Base-by-base conservation (phyloP, 2,888 invertebrate species). In the Cheilosia impressa region DNA sequence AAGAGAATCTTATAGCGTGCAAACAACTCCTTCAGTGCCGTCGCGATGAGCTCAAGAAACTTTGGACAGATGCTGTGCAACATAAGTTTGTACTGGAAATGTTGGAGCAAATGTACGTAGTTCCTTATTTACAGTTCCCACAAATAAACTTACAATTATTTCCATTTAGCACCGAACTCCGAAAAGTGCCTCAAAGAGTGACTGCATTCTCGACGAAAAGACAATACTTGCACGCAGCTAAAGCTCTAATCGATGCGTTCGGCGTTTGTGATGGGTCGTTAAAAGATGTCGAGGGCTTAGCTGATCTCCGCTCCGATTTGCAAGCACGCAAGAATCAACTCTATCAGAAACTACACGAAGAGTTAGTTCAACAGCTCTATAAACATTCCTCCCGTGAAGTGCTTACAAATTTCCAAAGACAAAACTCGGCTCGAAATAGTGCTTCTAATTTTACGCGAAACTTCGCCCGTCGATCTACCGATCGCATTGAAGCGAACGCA, bases 51-150 rank as follows among this genome's bases (percentile, higher is more conserved):
- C 93, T 99, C 80, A 96, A 97, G 89, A 96, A 98, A 88, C 93
- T 99, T 73, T 99, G 99, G 98, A 94, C 97, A 6, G 98, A 99
- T 91, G 97, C 98, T 0, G 95, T 99, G n/a, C 98, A 99, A 90
- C 98, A 99, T 90, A 97, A 98, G 90, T 96, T 98, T 90, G 96
- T 98, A 76, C 92, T 98, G 52, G 95, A 96, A 88, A 95, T 98
- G 92, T 92, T 99, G 53, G 97, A 98, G 89, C 97, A 98, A 93
- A 97, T 98, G 92, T 92, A 88, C 88, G 90, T 84, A 47, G n/a
- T 47, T 50, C 15, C n/a, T 45, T 15, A n/a, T 55, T 53, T 13
- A 50, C 6, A 22, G 2, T 5, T 27, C 7, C 62, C 24, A 55
- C 45, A 24, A 55, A 22, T 24, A 17, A 9, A 72, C 55, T 58